Conservation (phyloP, 2,113 vertebrate genomes). For the Pachypanchax playfairii region DNA sequence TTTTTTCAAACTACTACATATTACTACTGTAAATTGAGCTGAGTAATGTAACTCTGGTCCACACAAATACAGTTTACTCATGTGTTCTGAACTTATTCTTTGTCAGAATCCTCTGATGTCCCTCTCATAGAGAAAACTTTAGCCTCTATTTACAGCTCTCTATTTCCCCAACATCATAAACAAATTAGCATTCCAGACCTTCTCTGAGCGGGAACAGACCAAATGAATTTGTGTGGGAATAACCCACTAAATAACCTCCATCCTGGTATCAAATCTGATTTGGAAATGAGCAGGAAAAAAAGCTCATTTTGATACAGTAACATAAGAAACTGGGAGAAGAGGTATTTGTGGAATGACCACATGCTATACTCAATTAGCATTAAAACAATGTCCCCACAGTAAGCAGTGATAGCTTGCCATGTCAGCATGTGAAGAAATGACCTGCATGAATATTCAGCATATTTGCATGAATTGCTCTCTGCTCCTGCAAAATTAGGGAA, state of each 20-base stretch:
- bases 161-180: constrained; percentile 23
- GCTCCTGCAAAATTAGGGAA: not conserved
- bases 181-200: constrained; percentile 46
- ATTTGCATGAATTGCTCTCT: constrained; percentile 2
- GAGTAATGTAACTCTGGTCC: not conserved
- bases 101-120: constrained; percentile 19
- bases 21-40: not conserved
- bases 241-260: constrained; percentile 36
- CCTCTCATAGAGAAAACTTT: constrained; percentile 1
- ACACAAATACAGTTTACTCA: not conserved
- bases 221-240: constrained; percentile 35
- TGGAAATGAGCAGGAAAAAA: constrained; percentile 45
- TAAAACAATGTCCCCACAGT: constrained; percentile 71
- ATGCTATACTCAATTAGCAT: constrained; percentile 66
- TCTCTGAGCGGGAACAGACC: constrained; percentile 19
- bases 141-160: constrained; percentile 11
- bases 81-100: constrained; percentile 3
- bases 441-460: not conserved
- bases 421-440: constrained; percentile 1
- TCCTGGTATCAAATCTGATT: constrained; percentile 58
- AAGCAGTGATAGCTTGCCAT: constrained; percentile 34
- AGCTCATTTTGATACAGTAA: constrained; percentile 52
- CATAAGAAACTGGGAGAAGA: constrained; percentile 39
- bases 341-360: constrained; percentile 65
- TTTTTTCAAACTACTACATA: not conserved